Evolutionary conservation across 2,797 vertebrate species (phyloP), one percentile per base, ranked within the genome.

Genomic region (Sebastes itinus): DNA sequence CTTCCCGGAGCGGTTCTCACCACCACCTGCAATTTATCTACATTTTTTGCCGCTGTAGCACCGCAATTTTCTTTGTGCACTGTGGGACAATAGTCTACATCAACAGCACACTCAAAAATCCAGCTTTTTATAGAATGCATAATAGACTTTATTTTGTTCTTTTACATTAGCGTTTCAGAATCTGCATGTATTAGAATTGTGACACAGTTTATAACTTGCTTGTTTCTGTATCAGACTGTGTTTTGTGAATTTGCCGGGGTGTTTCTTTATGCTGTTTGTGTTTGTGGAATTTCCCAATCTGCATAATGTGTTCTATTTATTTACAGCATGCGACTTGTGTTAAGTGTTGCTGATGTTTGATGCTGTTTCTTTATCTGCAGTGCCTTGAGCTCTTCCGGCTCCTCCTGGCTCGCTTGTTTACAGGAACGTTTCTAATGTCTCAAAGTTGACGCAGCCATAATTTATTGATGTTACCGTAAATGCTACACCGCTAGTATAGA

Each of bases 381-480:
- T 28, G 23, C 18, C n/a, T 8, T 3, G 11, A 23, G 56, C 35
- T 68, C 33, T 22, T 42, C 22, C 11, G 2, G 22, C 33, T 77
- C 58, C 46, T 49, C 28, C n/a, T n/a, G 46, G 28, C 64, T 76
- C n/a, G 68, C 58, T 65, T 46, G 27, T 77, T 59, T 23, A 62
- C 59, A 61, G 30, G 64, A 78, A 65, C 10, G 14, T 35, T 23
- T 59, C 7, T 20, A 13, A 10, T 18, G 14, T 73, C 54, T 56
- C 20, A 46, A 74, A 82, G 27, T 32, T n/a, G 55, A 73, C 58
- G 63, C 54, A 35, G 74, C 58, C n/a, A n/a, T 64, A 28, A 66
- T 68, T 76, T 72, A 62, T 72, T 59, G 54, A 72, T 73, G 28
- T 63, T 67, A 52, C 42, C 6, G 6, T 46, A 77, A 70, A 65